Evolutionary conservation across 2,113 vertebrate genomes (phyloP).

Genomic region (Hippoglossus stenolepis): DNA sequence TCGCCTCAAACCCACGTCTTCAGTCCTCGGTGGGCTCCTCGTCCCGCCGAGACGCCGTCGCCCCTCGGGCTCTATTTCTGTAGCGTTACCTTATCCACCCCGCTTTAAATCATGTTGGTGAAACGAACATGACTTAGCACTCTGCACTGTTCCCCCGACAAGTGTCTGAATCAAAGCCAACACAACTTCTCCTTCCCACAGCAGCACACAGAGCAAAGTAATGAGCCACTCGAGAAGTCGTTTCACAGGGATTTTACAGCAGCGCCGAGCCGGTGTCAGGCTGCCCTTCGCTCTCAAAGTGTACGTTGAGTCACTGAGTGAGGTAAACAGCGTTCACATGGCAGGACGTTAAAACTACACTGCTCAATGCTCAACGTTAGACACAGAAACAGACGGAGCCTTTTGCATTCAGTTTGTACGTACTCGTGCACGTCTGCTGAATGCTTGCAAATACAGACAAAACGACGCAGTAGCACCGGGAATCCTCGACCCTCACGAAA

Average conservation of each 20-base stretch:
- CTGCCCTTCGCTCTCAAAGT: not conserved
- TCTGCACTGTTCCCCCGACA: constrained; percentile 41
- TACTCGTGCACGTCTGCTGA: no score
- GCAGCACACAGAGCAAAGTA: constrained; percentile 37
- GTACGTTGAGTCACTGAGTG: no score
- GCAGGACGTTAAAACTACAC: no score
- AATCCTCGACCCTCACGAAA: no score
- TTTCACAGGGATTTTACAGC: constrained; percentile 31
- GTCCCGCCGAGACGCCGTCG: constrained; percentile 23
- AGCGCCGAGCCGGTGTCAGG: not conserved
- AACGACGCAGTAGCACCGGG: no score
- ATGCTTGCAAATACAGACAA: no score
- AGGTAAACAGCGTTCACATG: no score
- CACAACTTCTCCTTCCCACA: not conserved
- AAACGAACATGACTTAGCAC: constrained; percentile 56
- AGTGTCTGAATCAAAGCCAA: constrained; percentile 49
- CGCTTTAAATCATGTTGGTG: constrained; percentile 54
- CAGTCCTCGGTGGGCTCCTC: constrained; percentile 26
- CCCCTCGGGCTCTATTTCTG: constrained; percentile 22
- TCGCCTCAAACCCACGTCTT: constrained; percentile 19
- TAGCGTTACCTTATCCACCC: constrained; percentile 30
- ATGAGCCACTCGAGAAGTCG: constrained; percentile 50
- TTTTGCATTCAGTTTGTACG: no score
- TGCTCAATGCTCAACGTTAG: not conserved
- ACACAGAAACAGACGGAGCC: no score